Evolutionary conservation across 2,797 vertebrate genomes (phyloP), one percentile per base, ranked within the genome.

Genomic region (Acipenser oxyrinchus): DNA sequence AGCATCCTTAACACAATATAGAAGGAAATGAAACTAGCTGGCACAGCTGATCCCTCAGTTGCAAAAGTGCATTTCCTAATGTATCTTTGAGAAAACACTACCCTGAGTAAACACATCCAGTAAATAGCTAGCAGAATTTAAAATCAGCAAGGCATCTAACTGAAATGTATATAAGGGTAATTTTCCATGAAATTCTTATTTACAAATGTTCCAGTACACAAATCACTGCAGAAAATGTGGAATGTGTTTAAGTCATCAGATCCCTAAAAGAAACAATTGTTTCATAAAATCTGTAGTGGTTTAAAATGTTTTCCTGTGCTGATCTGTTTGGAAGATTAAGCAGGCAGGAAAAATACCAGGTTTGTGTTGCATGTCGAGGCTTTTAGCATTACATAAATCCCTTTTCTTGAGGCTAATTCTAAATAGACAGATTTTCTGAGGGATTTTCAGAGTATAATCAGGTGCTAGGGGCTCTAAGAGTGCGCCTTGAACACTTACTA

Each of bases 161-260:
- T 64, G 64, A 59, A 71, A 77, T 74, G 4, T 68, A 74, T 68
- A 63, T 9, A 48, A 63, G 68, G 70, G 64, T 71, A 73, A 78
- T 75, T 76, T 61, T 68, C 68, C 69, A 48, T 66, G 68, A 49
- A 52, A 10, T 66, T 73, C 57, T 67, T 76, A 58, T 75, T 75
- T 71, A 69, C 68, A 64, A 4, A 71, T 66, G 65, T 64, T 71
- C 66, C 67, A 51, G 49, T 62, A 67, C 73, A 66, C 65, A 68
- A 74, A 55, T 68, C 66, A 63, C 48, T 52, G 51, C 15, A 52
- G 69, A 71, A 69, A 68, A 78, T 68, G 15, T 66, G 71, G 66
- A 49, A 48, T 70, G 63, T 68, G 66, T 60, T 37, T 51, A 63
- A 60, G 49, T 48, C 60, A 52, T 70, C 4, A 70, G 59, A 69